Conservation (phyloP, 1,140 invertebrate species). For the Zophobas atratus region DNA sequence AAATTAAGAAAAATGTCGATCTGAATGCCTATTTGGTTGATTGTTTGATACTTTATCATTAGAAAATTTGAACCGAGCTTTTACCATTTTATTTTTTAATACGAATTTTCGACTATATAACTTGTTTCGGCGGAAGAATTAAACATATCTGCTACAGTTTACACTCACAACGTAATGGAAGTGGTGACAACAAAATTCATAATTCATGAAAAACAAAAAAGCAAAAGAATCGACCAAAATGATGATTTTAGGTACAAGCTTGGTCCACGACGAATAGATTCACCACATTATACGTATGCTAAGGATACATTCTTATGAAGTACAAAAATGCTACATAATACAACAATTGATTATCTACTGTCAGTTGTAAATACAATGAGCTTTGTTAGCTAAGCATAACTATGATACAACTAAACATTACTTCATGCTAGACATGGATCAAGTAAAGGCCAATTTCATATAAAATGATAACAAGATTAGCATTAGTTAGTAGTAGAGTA, state of each 20-base stretch:
- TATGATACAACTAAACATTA: slow-evolving; percentile 42
- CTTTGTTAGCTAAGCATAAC: slow-evolving; percentile 26
- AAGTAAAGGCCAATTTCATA: slow-evolving; percentile 43
- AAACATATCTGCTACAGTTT: too few relatives aligned
- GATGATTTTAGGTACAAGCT: slow-evolving; percentile 24
- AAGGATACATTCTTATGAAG: slow-evolving; percentile 33
- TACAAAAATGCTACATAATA: slow-evolving; percentile 43
- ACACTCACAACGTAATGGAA: too few relatives aligned
- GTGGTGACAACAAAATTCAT: too few relatives aligned
- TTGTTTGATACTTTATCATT: slow-evolving; percentile 32
- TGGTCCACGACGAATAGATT: slow-evolving; percentile 24
- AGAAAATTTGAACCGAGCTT: slow-evolving; percentile 29
- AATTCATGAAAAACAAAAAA: too few relatives aligned
- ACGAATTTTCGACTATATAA: background rate
- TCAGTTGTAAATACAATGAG: slow-evolving; percentile 33
- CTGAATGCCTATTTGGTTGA: slow-evolving; percentile 37
- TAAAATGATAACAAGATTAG: slow-evolving; percentile 44
- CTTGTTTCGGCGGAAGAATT: too few relatives aligned
- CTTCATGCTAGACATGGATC: slow-evolving; percentile 39
- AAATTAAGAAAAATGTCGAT: slow-evolving; percentile 31
- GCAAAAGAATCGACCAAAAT: too few relatives aligned
- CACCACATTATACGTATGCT: slow-evolving; percentile 5
- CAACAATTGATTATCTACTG: slow-evolving; percentile 38
- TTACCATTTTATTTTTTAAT: slow-evolving; percentile 25
- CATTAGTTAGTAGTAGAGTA: slow-evolving; percentile 47